These are phyloP conservation scores for Dendrophyllia cribrosa DNA, from an alignment of 64 coral and sea anemone genomes.

Conservation along the genomic window DNA sequence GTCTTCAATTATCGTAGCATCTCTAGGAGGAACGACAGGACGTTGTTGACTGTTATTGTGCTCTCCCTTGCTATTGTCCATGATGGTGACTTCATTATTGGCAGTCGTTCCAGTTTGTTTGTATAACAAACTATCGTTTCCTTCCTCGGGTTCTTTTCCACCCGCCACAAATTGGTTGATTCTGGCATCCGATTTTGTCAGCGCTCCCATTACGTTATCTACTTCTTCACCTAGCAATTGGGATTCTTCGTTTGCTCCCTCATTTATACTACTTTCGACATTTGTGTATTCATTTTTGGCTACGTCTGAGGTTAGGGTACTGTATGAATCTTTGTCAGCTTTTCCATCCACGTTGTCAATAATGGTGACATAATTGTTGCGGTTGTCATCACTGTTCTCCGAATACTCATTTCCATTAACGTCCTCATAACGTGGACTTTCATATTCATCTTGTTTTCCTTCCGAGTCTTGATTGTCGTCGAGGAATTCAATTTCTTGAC, in stretches of 20 bases:
- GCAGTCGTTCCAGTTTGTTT: background rate
- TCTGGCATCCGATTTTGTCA: constrained; percentile 24
- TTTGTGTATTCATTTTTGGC: constrained; percentile 41
- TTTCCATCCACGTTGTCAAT: constrained; percentile 37
- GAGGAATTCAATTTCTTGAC: constrained; percentile 42
- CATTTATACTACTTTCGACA: constrained; percentile 22
- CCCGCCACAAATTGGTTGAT: background rate
- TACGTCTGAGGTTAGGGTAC: background rate
- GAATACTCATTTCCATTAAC: background rate
- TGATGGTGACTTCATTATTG: background rate
- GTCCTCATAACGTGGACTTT: constrained; percentile 19
- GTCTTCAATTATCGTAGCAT: constrained; percentile 15
- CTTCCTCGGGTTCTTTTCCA: background rate
- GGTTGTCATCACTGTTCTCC: background rate
- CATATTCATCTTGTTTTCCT: background rate
- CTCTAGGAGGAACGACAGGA: background rate
- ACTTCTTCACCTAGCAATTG: constrained; percentile 17
- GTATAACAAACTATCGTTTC: background rate
- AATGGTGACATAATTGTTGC: constrained; percentile 23
- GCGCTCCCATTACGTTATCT: background rate
- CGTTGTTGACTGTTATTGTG: background rate
- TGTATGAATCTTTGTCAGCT: constrained; percentile 25
- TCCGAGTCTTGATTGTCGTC: background rate
- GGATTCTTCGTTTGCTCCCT: constrained; percentile 42
- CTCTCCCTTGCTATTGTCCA: background rate